These are phyloP conservation scores for Panthera tigris DNA, from an alignment of 2,113 vertebrate species.

Conservation along the genomic window DNA sequence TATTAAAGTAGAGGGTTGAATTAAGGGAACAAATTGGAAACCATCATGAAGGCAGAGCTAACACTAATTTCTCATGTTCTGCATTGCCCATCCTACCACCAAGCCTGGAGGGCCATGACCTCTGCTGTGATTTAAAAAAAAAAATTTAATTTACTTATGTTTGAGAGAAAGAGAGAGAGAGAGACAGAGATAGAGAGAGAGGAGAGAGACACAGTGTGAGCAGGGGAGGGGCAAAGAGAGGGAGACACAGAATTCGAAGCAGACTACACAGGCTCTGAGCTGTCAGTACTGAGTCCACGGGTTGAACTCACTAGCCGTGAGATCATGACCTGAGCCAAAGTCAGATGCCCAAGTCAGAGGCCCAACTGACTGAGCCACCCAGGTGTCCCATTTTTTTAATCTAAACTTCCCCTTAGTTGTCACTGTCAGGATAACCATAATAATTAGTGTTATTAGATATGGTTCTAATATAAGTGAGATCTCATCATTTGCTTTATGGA, in stretches of 20 bases:
- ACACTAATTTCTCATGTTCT: not conserved
- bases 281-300: too few relatives aligned
- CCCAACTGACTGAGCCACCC: too few relatives aligned
- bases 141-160: too few relatives aligned
- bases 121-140: not conserved
- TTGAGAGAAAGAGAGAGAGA: too few relatives aligned
- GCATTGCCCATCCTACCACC: rapidly evolving
- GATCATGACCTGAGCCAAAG: too few relatives aligned
- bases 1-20: not conserved
- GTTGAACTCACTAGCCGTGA: too few relatives aligned
- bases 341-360: too few relatives aligned
- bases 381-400: not conserved
- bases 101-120: not conserved
- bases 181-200: too few relatives aligned
- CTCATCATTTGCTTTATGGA: not conserved
- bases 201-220: too few relatives aligned
- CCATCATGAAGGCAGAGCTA: not conserved
- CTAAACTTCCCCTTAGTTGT: not conserved
- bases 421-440: not conserved
- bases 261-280: too few relatives aligned
- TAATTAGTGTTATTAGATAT: not conserved
- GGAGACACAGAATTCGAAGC: too few relatives aligned
- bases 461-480: not conserved
- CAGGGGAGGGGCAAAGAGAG: too few relatives aligned
- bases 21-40: not conserved